Conservation (phyloP, 1,140 invertebrate genomes). For the Drosophila willistoni region DNA sequence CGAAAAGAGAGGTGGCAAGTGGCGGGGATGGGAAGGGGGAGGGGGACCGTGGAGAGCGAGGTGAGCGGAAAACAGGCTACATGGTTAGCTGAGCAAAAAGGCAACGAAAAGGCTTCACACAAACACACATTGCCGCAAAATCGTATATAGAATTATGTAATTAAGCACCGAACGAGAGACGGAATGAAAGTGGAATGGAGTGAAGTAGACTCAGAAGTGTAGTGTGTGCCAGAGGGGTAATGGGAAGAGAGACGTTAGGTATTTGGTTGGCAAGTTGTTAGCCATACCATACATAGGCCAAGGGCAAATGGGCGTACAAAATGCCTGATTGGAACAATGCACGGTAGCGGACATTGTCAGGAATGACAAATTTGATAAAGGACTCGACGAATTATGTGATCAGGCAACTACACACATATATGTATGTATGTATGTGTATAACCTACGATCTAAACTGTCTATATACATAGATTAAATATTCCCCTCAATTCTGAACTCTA, state of each 20-base stretch:
- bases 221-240: too few species aligned
- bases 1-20: not conserved
- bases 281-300: conserved; percentile 27
- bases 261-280: not conserved
- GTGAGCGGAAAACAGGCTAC: conserved; percentile 34
- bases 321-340: conserved; percentile 8
- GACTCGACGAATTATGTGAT: not conserved
- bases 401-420: too few species aligned
- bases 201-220: too few species aligned
- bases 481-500: too few species aligned
- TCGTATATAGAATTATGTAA: conserved; percentile 74
- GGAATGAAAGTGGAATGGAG: not conserved
- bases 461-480: too few species aligned
- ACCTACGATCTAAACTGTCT: too few species aligned
- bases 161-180: conserved; percentile 33
- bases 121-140: conserved; percentile 16
- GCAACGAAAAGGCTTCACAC: conserved; percentile 21
- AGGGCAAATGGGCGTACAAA: conserved; percentile 40
- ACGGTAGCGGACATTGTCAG: not conserved
- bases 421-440: too few species aligned
- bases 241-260: too few species aligned
- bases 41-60: conserved; percentile 6
- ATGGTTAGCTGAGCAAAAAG: conserved; percentile 21
- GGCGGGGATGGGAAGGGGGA: too few species aligned
- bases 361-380: too few species aligned